A percentile compares a stretch with the other conserved stretches of the same genome.
Conservation (phyloP, 2,888 invertebrate genomes). For the Lepidochrysops patricia region DNA sequence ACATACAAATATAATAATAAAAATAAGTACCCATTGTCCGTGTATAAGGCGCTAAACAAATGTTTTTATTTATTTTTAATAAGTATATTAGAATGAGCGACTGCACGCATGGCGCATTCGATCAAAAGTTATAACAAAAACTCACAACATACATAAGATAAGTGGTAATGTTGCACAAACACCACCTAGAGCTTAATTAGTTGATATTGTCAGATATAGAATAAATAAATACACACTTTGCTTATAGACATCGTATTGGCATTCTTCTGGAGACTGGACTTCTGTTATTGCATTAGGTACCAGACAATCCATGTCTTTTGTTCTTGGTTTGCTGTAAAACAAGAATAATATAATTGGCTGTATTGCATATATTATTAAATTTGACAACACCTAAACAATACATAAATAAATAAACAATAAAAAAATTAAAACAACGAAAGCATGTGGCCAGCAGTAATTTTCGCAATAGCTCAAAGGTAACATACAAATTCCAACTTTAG, state of each 20-base stretch:
- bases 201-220: background rate
- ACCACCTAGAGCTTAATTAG: background rate
- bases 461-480: background rate
- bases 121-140: background rate
- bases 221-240: conserved; percentile 5
- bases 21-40: background rate
- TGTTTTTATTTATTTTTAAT: background rate
- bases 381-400: background rate
- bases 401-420: background rate
- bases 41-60: conserved; percentile 4
- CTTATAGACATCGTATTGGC: conserved; percentile 3
- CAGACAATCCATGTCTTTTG: background rate
- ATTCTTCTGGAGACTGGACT: background rate
- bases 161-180: background rate
- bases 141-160: background rate
- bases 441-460: background rate
- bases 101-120: background rate
- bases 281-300: background rate
- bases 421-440: background rate
- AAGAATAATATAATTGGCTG: background rate
- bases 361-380: background rate
- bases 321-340: background rate
- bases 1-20: background rate
- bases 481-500: background rate
- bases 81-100: background rate